Evolutionary conservation across 2,113 vertebrate species (phyloP), one percentile per base, ranked within the genome.

Genomic region (Catharus bicknelli): DNA sequence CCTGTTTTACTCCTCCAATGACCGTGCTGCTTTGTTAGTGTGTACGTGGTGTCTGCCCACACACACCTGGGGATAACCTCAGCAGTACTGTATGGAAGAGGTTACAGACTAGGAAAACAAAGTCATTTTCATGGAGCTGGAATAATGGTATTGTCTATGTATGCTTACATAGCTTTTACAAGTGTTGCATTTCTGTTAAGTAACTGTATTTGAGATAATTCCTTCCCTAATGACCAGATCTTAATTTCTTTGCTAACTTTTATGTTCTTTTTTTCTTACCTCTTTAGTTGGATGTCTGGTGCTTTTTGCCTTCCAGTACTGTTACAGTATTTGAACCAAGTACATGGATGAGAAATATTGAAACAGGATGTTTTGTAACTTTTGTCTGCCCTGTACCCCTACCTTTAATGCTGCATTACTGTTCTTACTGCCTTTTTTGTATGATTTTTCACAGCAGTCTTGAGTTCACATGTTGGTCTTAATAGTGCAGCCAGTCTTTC

Each of bases 151-250:
- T 66, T 83, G 40, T 86, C 68, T 85, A 3, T 67, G 19, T 62
- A 40, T 62, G 59, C 53, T 70, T 63, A 36, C 34, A 36, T 36
- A 73, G 55, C 34, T 82, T 87, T 90, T 34, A 53, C 32, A 47
- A 66, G 83, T 70, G 73, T 62, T 72, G 83, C 57, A 4, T 77
- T 92, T 94, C 79, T 70, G 13, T 51, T 88, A 63, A 61, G 63
- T 93, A 91, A 66, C 18, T 68, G 75, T 93, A 83, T 81, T 80
- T 72, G 77, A 92, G 47, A 84, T 90, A 29, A 88, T 55, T 92
- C 77, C 75, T 78, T 83, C 53, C 45, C 45, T 72, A 22, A 36
- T 64, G 42, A 68, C 64, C 57, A 88, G 50, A 22, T 82, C 47
- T 51, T 30, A 57, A 18, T 57, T 86, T 43, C 83, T 58, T 77